Conservation (phyloP, 2,113 vertebrate genomes). For the Pithys albifrons region DNA sequence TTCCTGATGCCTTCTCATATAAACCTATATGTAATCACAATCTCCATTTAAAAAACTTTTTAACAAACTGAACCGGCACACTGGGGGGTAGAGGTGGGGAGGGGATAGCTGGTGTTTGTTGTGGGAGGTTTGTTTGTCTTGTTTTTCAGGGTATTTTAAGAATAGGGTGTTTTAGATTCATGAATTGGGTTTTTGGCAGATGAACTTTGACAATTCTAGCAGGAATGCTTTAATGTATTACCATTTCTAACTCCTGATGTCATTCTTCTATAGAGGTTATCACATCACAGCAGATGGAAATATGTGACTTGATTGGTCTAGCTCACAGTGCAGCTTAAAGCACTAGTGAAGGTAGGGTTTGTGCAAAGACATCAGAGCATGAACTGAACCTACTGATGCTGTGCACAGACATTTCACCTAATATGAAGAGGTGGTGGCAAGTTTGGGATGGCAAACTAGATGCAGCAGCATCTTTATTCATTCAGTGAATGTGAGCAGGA, state of each 20-base stretch:
- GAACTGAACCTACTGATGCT: not conserved
- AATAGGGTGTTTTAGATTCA: not conserved
- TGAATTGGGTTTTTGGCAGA: not conserved
- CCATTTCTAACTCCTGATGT: not conserved
- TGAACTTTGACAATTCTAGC: not conserved
- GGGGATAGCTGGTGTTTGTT: not conserved
- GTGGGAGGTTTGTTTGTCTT: not conserved
- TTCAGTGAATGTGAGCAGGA: not conserved
- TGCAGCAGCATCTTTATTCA: not conserved
- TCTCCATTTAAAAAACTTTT: not conserved
- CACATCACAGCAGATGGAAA: not conserved
- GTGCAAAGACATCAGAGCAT: not conserved
- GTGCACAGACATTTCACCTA: not conserved
- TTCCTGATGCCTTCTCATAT: not conserved
- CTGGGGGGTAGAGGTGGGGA: fast-evolving
- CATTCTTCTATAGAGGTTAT: not conserved
- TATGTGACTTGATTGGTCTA: not conserved
- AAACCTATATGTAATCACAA: not conserved
- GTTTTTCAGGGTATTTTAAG: not conserved
- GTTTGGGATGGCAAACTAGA: not conserved
- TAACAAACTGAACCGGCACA: not conserved
- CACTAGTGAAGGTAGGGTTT: not conserved
- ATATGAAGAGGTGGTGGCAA: not conserved
- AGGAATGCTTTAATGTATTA: not conserved
- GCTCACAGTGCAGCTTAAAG: not conserved